A percentile compares a stretch with the other conserved stretches of the same genome.
These are phyloP conservation scores for Neodiprion pinetum DNA, from an alignment of 1,140 invertebrate genomes.

Conservation along the genomic window DNA sequence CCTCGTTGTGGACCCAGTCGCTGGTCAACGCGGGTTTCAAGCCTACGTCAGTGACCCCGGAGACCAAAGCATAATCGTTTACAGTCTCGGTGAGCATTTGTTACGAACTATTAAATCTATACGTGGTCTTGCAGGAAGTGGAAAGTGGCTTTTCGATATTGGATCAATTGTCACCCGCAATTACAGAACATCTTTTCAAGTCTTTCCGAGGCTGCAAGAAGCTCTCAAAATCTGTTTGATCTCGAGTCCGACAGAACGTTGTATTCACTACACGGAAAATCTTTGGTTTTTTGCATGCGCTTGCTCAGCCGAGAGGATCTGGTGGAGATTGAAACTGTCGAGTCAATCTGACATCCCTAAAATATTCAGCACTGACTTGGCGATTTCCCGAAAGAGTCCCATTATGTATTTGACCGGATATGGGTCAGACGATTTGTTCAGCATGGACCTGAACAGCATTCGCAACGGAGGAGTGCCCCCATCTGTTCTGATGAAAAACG, in stretches of 20 bases:
- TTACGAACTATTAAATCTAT: too few species aligned
- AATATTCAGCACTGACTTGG: constrained; percentile 32
- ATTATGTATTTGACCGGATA: constrained; percentile 36
- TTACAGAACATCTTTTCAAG: too few species aligned
- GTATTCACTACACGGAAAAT: background rate
- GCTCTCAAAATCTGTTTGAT: background rate
- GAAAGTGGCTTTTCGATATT: too few species aligned
- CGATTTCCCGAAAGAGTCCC: constrained; percentile 33
- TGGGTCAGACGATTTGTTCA: constrained; percentile 35
- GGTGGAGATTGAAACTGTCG: constrained; percentile 38
- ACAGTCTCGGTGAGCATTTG: constrained; percentile 26
- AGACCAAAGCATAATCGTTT: constrained; percentile 39
- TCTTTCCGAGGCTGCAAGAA: too few species aligned
- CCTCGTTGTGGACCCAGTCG: constrained; percentile 32
- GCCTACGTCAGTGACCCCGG: constrained; percentile 38
- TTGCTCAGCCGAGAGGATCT: constrained; percentile 29
- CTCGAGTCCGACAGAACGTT: background rate
- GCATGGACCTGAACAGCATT: constrained; percentile 29
- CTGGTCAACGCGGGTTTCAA: constrained; percentile 23
- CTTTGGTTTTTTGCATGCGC: background rate
- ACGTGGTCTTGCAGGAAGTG: too few species aligned
- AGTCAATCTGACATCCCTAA: constrained; percentile 23
- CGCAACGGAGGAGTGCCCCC: constrained; percentile 13
- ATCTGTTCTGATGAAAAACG: background rate
- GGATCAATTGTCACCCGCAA: too few species aligned